Base-by-base conservation (phyloP, 2,113 vertebrate genomes). In the Nesogale talazaci region DNA sequence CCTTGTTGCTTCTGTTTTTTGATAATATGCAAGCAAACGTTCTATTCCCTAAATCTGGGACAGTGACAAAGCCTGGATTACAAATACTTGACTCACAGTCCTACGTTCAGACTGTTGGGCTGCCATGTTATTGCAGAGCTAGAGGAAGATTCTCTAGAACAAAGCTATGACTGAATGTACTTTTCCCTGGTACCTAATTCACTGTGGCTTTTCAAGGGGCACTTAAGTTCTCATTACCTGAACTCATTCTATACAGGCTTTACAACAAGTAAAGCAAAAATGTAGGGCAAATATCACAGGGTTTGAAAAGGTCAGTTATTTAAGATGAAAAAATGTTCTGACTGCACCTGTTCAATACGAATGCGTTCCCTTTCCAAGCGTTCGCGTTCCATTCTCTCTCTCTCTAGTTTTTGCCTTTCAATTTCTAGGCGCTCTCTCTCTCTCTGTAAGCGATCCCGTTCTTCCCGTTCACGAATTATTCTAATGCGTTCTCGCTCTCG, bases 351-450 rank as follows among this genome's bases (percentile, higher is more conserved):
- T 88, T 99, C 99, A 57, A 99, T 99, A 27, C 99, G 99, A 89
- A 99, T 98, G 67, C 99, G 98, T 90, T 99, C 99, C 70, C 99
- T 98, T 97, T 99, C 99, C 90, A 99, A 97, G 88, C 99, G 98
- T 97, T 99, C 99, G 56, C 99, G 98, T 97, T 99, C 99, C 98
- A 99, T 98, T 81, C 99, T 98, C 96, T 99, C 99, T 67, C 99
- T 98, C 96, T 99, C 99, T 88, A 99, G 98, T 95, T 99, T 99
- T 92, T 99, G 99, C 90, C 99, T 98, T 96, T 99, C 99, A 93
- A 99, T 99, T 95, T 99, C 99, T 38, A 99, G 97, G 20, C 99
- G 97, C 88, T 99, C 99, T 40, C 99, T 98, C 78, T 99, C 99
- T 86, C 99, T 98, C 95, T 99, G 98, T 93, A 99, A 97, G 95